Evolutionary conservation across 2,888 invertebrate genomes (phyloP), one percentile per base, ranked within the genome.

Genomic region (Melanotus villosus): DNA sequence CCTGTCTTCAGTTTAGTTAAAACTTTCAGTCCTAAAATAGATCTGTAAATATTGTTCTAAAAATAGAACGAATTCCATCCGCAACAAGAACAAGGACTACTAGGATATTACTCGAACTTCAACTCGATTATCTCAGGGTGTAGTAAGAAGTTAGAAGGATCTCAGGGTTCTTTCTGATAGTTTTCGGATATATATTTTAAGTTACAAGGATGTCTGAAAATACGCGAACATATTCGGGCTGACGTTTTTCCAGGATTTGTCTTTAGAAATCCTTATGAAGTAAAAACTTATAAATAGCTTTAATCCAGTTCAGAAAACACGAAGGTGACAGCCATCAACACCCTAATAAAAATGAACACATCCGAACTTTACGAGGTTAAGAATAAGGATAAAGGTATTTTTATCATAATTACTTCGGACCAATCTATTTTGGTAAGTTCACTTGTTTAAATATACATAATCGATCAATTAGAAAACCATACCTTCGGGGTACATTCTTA

Each of bases 21-120:
- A 45, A 59, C 41, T 38, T 52, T 62, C 32, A 34, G 4, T 16
- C 38, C 18, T 19, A 26, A 62, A 62, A 62, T 62, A 38, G 62
- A 62, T 50, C 23, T 3, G 52, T 38, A 62, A 62, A 52, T 62
- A 52, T 38, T 14, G 10, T 10, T 10, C 34, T 50, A 12, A 16
- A 52, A 62, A 62, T 62, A 62, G 62, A 62, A 36, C 38, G 26
- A 45, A 47, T 60, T 60, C 47, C 50, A 4, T 21, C 47, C 47
- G 16, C 62, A 62, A 62, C 62, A 62, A 62, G 62, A 50, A 62
- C 62, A 50, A 62, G 62, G 62, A 62, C 62, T 32, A 10, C 9
- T 4, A 10, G 16, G 52, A 52, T 52, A 52, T 52, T 52, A 52
- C 9, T n/a, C 52, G 32, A 50, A 32, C 32, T 52, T 9, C 32